Evolutionary conservation across 2,888 invertebrate species (phyloP), one percentile per base, ranked within the genome.

Genomic region (Lasioglossum lativentre): DNA sequence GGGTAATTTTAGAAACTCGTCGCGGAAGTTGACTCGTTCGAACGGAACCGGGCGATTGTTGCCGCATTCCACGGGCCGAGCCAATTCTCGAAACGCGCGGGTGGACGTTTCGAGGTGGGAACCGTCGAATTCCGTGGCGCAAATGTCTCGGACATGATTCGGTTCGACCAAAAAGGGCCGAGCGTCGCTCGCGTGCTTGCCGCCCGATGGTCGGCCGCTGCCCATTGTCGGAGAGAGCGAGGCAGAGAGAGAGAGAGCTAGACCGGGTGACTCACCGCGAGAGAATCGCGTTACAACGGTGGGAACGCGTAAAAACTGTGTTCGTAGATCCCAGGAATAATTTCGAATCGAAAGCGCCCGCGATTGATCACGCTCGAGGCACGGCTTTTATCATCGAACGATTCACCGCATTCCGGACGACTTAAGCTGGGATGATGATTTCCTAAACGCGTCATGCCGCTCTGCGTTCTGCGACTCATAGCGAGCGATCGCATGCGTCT

Each of bases 1-100:
- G 66, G 77, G 47, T 82, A 82, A 77, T 63, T 73, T 73, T 77
- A 82, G 81, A 73, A 77, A 66, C 63, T 23, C 47, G 77, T 71
- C 63, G 66, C 66, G n/a, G 38, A 70, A 70, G 45, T 71, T 77
- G 59, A 40, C 34, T 72, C 66, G 77, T 10, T 10, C 34, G 66
- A 68, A 34, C 66, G 66, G 66, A 68, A 68, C 34, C 66, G 66
- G 30, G 4, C 34, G 34, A 63, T 30, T 19, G 30, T 63, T 63
- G 8, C 30, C 63, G 63, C 63, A 30, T 63, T 63, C 63, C 63
- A 8, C 3, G 14, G 6, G 2, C 30, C 27, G 63, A 63, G 63
- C 63, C 63, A 63, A 63, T 68, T 68, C 34, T 68, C 34, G 66
- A 66, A 66, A 66, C 34, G n/a, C 42, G 47, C 30, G 63, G 27